Percentiles rank a stretch among this genome's conserved stretches.
Evolutionary conservation across 2,797 vertebrate species (phyloP).

Genomic region (Neopelma chrysocephalum): DNA sequence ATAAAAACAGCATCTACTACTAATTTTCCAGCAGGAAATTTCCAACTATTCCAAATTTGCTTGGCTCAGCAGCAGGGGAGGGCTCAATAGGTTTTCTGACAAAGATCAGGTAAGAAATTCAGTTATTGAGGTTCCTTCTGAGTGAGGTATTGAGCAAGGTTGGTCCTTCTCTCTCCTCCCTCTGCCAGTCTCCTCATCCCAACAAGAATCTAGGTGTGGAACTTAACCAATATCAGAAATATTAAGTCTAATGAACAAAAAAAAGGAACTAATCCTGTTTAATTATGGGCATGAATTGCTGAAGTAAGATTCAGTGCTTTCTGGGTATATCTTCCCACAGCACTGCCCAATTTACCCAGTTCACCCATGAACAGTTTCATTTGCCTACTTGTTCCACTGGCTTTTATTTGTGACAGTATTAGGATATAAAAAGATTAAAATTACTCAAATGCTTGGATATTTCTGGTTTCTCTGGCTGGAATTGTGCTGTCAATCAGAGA

Average conservation of each 20-base stretch:
- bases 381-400: neutral
- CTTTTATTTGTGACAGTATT: neutral
- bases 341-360: neutral
- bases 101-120: neutral
- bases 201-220: neutral
- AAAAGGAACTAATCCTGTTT: neutral
- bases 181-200: neutral
- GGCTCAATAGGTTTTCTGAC: neutral
- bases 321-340: neutral
- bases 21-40: neutral
- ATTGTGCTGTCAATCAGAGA: constrained; percentile 18
- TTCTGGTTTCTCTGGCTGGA: constrained; percentile 22
- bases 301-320: neutral
- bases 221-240: neutral
- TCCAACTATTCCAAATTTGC: neutral
- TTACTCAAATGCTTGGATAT: neutral
- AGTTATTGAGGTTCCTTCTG: neutral
- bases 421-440: neutral
- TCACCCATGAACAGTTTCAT: neutral
- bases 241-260: neutral
- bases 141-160: neutral
- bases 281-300: neutral
- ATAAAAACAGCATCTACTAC: neutral
- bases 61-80: neutral
- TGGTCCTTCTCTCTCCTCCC: neutral